Evolutionary conservation across 2,888 invertebrate genomes (phyloP).

Genomic region (Drosophila sordidula): DNA sequence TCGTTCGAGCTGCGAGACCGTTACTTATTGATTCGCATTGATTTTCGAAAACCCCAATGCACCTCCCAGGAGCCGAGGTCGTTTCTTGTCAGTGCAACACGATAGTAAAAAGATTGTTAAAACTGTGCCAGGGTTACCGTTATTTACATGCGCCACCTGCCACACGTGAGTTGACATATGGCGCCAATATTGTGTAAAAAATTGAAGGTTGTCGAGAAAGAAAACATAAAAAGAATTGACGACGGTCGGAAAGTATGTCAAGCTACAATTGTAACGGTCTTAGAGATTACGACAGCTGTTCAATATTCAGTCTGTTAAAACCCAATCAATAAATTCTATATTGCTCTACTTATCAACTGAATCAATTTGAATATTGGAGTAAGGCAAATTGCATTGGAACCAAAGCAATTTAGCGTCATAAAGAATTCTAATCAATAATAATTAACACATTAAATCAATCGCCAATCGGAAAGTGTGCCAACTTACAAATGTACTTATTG

Average conservation of each 20-base stretch:
- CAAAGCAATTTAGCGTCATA: conserved; percentile 1
- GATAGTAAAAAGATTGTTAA: conserved; percentile 11
- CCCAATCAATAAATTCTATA: conserved; percentile 13
- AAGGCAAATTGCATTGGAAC: neutral
- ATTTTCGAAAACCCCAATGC: conserved; percentile 29
- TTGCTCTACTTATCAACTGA: conserved; percentile 23
- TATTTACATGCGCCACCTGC: neutral
- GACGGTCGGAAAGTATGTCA: conserved; percentile 17
- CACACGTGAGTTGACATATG: neutral
- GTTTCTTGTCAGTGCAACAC: conserved; percentile 15
- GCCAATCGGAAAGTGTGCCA: conserved; percentile 8
- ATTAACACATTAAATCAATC: conserved; percentile 8
- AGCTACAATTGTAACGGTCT: conserved; percentile 9
- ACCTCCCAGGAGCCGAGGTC: conserved; percentile 5
- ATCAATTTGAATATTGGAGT: conserved; percentile 10
- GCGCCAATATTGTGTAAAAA: neutral
- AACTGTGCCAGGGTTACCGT: conserved; percentile 36
- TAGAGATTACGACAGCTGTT: conserved; percentile 19
- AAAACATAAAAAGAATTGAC: conserved; percentile 1
- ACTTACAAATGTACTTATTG: neutral
- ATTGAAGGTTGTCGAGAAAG: neutral
- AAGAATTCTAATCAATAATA: conserved; percentile 11
- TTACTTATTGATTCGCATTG: conserved; percentile 35
- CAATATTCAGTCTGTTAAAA: neutral
- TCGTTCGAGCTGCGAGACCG: neutral